Conservation (phyloP, 1,140 invertebrate species). For the Drosophila busckii region DNA sequence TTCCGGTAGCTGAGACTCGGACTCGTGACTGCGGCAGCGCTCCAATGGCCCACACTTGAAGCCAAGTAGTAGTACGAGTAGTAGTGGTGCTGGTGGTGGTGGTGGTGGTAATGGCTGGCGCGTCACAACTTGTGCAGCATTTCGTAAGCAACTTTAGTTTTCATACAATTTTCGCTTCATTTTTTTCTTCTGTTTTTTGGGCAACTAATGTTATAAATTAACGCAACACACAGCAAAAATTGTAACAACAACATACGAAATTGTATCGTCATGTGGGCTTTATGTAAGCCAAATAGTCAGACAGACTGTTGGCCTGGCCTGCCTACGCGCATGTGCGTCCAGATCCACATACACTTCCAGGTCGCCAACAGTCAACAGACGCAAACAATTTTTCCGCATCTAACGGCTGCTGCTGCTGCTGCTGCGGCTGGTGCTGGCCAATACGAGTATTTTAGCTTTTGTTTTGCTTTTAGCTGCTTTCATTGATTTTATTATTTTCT, state of each 20-base stretch:
- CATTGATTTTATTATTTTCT: conserved; percentile 22
- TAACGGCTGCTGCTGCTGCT: conserved; percentile 1
- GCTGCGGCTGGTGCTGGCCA: too few species aligned
- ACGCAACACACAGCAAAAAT: conserved; percentile 48
- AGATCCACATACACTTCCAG: conserved; percentile 59
- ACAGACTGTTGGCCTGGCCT: conserved; percentile 5
- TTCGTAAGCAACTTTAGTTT: conserved; percentile 49
- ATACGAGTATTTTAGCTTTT: conserved; percentile 13
- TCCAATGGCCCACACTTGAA: conserved; percentile 33
- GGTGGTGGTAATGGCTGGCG: conserved; percentile 22
- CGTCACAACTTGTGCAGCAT: conserved; percentile 35
- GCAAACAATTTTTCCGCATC: conserved; percentile 67
- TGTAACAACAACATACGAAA: conserved; percentile 29
- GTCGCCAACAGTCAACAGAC: conserved; percentile 24
- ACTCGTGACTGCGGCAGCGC: conserved; percentile 24
- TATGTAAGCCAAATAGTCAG: conserved; percentile 60
- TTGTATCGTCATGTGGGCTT: conserved; percentile 52
- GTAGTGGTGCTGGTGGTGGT: too few species aligned
- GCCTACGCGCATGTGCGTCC: conserved; percentile 57
- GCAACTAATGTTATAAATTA: conserved; percentile 56
- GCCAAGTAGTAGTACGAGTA: conserved; percentile 32
- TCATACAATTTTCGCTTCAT: conserved; percentile 40
- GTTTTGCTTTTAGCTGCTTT: conserved; percentile 20
- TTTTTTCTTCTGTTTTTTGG: conserved; percentile 45
- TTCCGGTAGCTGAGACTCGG: conserved; percentile 36